These are phyloP conservation scores for Zeus faber DNA, from an alignment of 2,113 vertebrate genomes.

Conservation along the genomic window DNA sequence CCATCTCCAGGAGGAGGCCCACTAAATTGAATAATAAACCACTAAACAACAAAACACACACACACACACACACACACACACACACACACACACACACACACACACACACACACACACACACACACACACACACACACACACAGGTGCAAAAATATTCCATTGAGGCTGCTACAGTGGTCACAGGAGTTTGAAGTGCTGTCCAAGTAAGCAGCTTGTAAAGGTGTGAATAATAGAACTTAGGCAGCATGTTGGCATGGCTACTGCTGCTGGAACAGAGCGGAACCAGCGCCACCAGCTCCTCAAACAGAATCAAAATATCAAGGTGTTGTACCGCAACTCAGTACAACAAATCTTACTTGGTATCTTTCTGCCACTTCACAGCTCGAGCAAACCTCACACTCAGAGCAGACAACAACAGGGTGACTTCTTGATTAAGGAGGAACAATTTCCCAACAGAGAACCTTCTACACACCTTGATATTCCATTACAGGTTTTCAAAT, in stretches of 20 bases:
- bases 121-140: conserved; percentile 23
- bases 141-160: conserved; percentile 10
- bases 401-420: too few species aligned
- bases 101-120: too few species aligned
- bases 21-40: conserved; percentile 45
- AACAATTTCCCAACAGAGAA: too few species aligned
- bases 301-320: conserved; percentile 40
- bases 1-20: conserved; percentile 23
- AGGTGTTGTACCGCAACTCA: conserved; percentile 22
- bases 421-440: too few species aligned
- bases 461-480: too few species aligned
- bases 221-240: conserved; percentile 61
- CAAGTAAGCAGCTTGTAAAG: conserved; percentile 19
- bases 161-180: conserved; percentile 8
- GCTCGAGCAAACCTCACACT: background rate
- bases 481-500: too few species aligned
- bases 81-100: conserved; percentile 18
- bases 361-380: background rate
- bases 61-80: conserved; percentile 25
- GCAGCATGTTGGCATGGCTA: too few species aligned
- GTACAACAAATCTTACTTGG: conserved; percentile 7
- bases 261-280: background rate
- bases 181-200: conserved; percentile 29
- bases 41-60: conserved; percentile 16
- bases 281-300: conserved; percentile 23